Evolutionary conservation across 2,797 vertebrate species (phyloP), one percentile per base, ranked within the genome.

Genomic region (Strix occidentalis): DNA sequence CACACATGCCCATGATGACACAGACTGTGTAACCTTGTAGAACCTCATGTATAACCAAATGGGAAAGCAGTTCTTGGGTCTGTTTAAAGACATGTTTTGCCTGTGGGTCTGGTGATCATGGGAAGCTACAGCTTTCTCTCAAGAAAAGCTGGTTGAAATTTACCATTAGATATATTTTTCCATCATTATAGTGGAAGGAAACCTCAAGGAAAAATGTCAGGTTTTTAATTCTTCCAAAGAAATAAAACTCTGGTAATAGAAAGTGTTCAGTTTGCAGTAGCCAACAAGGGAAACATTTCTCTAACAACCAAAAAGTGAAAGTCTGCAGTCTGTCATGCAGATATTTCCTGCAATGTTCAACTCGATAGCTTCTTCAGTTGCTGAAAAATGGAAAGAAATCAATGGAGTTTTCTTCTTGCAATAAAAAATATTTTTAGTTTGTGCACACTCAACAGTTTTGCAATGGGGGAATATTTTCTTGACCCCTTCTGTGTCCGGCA

Each of bases 191-290:
- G 85, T 87, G 9, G 29, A 91, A 65, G 37, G 41, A 89, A 95
- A 92, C 29, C 46, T 90, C 39, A 45, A 85, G 60, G 50, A 63
- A 90, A 66, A 83, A 93, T 70, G 68, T 70, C 74, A 83, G 29
- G 5, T 56, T 92, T 96, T 91, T 89, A 87, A 95, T 93, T 94
- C 26, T 54, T 93, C 18, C 23, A 61, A 92, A 84, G 78, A 91
- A 95, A 80, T 71, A 84, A 87, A 87, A 4, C 7, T 13, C 12
- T 26, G 16, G 17, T 83, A 80, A 74, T 26, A 77, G 81, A 80
- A 95, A 94, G 37, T 0, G 0, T 83, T 93, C 45, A 46, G 16
- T 68, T 83, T 61, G 33, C 54, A 75, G 43, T 23, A 91, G n/a
- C 60, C 35, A 87, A 41, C 45, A 77, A 77, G 57, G 41, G 63